Conservation (phyloP, 2,113 vertebrate species). For the Isichthys henryi region DNA sequence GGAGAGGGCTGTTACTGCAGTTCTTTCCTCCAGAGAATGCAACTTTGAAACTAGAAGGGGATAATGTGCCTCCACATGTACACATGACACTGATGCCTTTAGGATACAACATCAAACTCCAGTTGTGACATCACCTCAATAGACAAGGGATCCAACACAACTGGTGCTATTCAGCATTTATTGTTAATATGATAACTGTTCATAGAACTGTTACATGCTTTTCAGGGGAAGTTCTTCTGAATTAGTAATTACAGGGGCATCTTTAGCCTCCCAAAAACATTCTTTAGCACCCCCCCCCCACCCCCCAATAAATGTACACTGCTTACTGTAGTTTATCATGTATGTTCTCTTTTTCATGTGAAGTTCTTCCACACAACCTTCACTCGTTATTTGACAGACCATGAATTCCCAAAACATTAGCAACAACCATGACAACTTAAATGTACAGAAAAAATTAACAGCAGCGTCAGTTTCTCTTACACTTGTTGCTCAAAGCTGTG, state of each 20-base stretch:
- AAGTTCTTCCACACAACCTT: too few species aligned
- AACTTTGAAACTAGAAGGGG: not conserved
- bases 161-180: not conserved
- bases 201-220: not conserved
- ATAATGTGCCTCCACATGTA: not conserved
- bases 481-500: not conserved
- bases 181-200: not conserved
- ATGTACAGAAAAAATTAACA: too few species aligned
- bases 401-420: too few species aligned
- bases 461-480: not conserved
- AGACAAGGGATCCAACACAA: not conserved
- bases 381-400: too few species aligned
- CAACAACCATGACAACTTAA: too few species aligned
- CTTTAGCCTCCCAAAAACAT: not conserved
- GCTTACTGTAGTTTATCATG: too few species aligned
- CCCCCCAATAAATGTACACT: too few species aligned
- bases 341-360: too few species aligned
- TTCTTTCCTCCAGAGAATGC: not conserved
- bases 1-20: not conserved
- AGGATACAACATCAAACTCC: not conserved
- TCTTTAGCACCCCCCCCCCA: too few species aligned
- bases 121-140: not conserved
- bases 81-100: not conserved
- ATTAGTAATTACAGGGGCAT: not conserved
- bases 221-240: not conserved